Base-by-base conservation (phyloP, 2,113 vertebrate species). In the Meleagris gallopavo region DNA sequence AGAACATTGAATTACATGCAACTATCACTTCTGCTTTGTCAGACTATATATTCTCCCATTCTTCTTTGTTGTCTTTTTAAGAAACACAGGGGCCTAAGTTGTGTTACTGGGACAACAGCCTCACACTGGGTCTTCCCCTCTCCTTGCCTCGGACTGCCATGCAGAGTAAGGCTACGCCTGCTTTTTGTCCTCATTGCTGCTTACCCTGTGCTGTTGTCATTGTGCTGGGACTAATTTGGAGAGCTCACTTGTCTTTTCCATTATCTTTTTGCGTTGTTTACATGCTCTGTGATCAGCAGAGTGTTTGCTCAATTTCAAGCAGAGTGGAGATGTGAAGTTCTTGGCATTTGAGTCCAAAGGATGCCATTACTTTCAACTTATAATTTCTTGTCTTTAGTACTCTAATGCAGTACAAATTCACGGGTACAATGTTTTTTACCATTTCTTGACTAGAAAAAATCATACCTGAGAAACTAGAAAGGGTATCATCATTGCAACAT, bases 131-230 rank as follows among this genome's bases (percentile, higher is more conserved):
- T 20, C 67, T 9, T 60, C 21, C 58, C 67, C 32, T 21, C 54
- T 72, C 13, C 43, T 79, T 22, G 36, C 9, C 22, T 20, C 0
- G 3, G 34, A 17, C 4, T 8, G 41, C 36, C 40, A 15, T 12
- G 29, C 17, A 61, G 32, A 3, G 21, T 27, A 9, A 17, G 43
- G 46, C 55, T 57, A 50, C 0, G 1, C 20, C 21, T 83, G 52
- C n/a, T 80, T 38, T 40, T 67, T 62, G 36, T 52, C 71, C 32
- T 48, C 29, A 3, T 2, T 61, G 81, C 45, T 81, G 48, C 4
- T 66, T 25, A 52, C 32, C 72, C 62, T 57, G 13, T 29, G 25
- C 21, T 57, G 24, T 30, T 66, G 50, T 22, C 16, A 45, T 17
- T 1, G 0, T 7, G 24, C 38, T n/a, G 52, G 32, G 10, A 52